Evolutionary conservation across 2,888 invertebrate species (phyloP), one percentile per base, ranked within the genome.

Genomic region (Scaptomyza cyrtandrae): DNA sequence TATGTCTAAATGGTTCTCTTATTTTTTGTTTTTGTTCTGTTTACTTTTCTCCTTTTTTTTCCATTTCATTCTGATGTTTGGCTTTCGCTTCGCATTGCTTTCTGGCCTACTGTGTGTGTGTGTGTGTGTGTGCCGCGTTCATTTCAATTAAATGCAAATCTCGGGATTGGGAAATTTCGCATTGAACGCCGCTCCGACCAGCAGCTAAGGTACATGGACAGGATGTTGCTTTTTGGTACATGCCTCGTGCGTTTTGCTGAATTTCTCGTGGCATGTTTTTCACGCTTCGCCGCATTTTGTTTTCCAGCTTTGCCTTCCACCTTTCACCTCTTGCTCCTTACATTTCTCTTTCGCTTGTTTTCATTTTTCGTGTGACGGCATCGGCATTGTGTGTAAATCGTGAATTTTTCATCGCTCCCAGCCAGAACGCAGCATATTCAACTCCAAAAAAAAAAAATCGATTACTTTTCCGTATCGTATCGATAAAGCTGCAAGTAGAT

Each of bases 81-180:
- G 54, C 49, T 55, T 70, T 67, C 39, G 66, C 68, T 78, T 27
- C 65, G 66, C 48, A 54, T 63, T 61, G 61, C 41, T 68, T 63
- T 48, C 33, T 57, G 71, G 55, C 19, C 62, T 48, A 56, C 50
- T 68, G 43, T 54, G 45, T 74, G 72, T 67, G 66, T 54, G 59
- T 55, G 27, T 64, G 74, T 10, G 31, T 46, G 45, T 24, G 35
- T 19, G 10, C 41, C 61, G 72, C 79, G 74, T 88, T 84, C 88
- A 86, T 84, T 84, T 84, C 83, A 84, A 84, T 84, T 84, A 84
- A 84, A 84, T 84, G 83, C 86, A 84, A 84, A 84, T 84, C 88
- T 86, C 80, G 61, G 54, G 59, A 54, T 67, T 55, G 75, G 69
- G 69, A 71, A 67, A 62, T 75, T 85, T 58, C 43, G 58, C 81